These are phyloP conservation scores for Copidosoma floridanum DNA, from an alignment of 1,140 invertebrate species.

Conservation along the genomic window DNA sequence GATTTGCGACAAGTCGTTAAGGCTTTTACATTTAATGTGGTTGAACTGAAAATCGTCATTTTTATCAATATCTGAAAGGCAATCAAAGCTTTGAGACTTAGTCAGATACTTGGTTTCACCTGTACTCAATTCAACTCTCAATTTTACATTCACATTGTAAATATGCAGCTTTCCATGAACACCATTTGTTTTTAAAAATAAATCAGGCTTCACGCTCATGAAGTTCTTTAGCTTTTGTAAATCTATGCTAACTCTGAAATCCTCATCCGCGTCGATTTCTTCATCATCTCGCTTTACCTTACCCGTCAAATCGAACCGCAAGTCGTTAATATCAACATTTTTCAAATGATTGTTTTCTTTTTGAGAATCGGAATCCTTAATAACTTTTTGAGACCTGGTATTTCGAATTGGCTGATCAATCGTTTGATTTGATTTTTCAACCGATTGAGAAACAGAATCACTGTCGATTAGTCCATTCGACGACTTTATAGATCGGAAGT, in stretches of 20 bases:
- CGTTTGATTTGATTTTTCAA: conserved; percentile 5
- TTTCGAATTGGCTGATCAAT: conserved; percentile 5
- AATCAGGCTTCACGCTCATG: conserved; percentile 35
- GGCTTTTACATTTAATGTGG: conserved; percentile 21
- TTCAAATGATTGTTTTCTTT: conserved; percentile 18
- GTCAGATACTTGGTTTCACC: conserved; percentile 13
- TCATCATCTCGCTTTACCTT: conserved; percentile 7
- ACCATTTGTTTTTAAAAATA: conserved; percentile 33
- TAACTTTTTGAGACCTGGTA: conserved; percentile 4
- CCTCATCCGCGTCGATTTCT: background rate
- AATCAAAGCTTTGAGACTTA: conserved; percentile 25
- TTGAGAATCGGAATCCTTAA: background rate
- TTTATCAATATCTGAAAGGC: conserved; percentile 3
- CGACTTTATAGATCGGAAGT: no score
- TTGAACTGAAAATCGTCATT: background rate
- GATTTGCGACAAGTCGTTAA: conserved; percentile 15
- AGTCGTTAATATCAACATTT: conserved; percentile 22
- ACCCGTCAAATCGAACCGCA: conserved; percentile 9
- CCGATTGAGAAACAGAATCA: no score
- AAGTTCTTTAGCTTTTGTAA: conserved; percentile 42
- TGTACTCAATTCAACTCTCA: conserved; percentile 2
- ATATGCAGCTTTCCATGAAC: background rate
- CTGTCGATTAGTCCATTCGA: no score
- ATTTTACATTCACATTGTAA: conserved; percentile 17
- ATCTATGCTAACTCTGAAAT: conserved; percentile 48